A percentile compares a stretch with the other conserved stretches of the same genome.
Evolutionary conservation across 2,113 vertebrate genomes (phyloP).

Genomic region (Ammodytes dubius): DNA sequence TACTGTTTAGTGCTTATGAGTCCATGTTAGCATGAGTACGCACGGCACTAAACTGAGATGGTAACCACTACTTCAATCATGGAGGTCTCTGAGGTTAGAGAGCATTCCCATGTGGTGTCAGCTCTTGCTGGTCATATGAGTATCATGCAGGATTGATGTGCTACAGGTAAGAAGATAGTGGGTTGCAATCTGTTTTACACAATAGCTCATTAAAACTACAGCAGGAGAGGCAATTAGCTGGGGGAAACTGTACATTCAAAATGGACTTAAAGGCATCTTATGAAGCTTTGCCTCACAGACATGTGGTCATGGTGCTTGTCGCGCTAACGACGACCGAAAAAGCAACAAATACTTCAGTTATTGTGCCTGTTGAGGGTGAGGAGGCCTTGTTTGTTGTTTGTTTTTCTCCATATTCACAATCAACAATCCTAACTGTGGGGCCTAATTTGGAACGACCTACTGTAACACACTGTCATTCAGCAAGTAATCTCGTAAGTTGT

Average conservation of each 20-base stretch:
- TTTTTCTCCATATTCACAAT: background rate
- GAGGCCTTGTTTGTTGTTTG: background rate
- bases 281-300: background rate
- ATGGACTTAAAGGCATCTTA: slow-evolving; percentile 11
- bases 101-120: background rate
- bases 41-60: too few relatives aligned
- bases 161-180: background rate
- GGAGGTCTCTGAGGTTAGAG: background rate
- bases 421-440: background rate
- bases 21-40: too few relatives aligned
- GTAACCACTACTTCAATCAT: background rate
- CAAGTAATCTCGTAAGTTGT: slow-evolving; percentile 8
- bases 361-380: background rate
- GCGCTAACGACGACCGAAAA: slow-evolving; percentile 9
- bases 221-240: slow-evolving; percentile 23
- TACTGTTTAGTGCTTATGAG: too few relatives aligned
- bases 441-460: background rate
- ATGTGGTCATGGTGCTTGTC: background rate
- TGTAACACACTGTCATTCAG: slow-evolving; percentile 12
- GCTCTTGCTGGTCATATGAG: background rate
- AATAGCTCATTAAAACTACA: slow-evolving; percentile 37
- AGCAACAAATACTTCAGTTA: background rate
- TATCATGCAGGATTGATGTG: background rate
- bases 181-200: background rate
- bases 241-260: slow-evolving; percentile 19